Conservation (phyloP, 2,888 invertebrate genomes). For the Dermolepida albohirtum region DNA sequence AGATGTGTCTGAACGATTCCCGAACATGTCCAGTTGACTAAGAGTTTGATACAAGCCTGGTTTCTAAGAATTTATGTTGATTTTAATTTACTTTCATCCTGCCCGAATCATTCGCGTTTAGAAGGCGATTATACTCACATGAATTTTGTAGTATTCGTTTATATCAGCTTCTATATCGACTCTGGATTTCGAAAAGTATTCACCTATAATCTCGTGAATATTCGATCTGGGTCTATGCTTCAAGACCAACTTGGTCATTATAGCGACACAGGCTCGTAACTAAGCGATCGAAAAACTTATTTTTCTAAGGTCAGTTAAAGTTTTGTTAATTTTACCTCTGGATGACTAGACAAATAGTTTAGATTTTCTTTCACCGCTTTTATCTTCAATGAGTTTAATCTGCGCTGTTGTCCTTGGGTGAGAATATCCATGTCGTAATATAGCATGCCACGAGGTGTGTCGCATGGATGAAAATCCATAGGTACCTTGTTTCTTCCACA, state of each 20-base stretch:
- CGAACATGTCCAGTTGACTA: slow-evolving; percentile 42
- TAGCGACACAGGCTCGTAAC: slow-evolving; percentile 56
- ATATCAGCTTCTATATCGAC: slow-evolving; percentile 53
- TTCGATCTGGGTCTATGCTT: slow-evolving; percentile 53
- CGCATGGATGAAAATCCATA: slow-evolving; percentile 56
- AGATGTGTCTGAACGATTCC: not conserved
- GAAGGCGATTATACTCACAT: slow-evolving; percentile 38
- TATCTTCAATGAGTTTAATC: slow-evolving; percentile 56
- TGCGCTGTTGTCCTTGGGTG: slow-evolving; percentile 55
- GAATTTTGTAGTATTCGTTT: slow-evolving; percentile 47
- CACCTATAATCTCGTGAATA: slow-evolving; percentile 52
- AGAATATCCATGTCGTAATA: slow-evolving; percentile 56
- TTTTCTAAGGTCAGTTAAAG: not conserved
- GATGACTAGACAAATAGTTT: slow-evolving; percentile 58
- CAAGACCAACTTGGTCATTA: slow-evolving; percentile 54
- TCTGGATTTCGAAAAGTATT: slow-evolving; percentile 53
- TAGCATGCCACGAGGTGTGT: slow-evolving; percentile 57
- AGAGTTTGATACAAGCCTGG: slow-evolving; percentile 41
- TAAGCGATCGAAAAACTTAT: slow-evolving; percentile 41
- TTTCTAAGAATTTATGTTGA: slow-evolving; percentile 29
- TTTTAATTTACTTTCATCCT: not conserved
- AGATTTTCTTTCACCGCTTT: slow-evolving; percentile 56
- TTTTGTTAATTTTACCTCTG: slow-evolving; percentile 54
- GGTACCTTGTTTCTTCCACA: slow-evolving; percentile 47
- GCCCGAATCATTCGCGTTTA: not conserved